Conservation (phyloP, 2,797 vertebrate species). For the Phoeniculus purpureus region DNA sequence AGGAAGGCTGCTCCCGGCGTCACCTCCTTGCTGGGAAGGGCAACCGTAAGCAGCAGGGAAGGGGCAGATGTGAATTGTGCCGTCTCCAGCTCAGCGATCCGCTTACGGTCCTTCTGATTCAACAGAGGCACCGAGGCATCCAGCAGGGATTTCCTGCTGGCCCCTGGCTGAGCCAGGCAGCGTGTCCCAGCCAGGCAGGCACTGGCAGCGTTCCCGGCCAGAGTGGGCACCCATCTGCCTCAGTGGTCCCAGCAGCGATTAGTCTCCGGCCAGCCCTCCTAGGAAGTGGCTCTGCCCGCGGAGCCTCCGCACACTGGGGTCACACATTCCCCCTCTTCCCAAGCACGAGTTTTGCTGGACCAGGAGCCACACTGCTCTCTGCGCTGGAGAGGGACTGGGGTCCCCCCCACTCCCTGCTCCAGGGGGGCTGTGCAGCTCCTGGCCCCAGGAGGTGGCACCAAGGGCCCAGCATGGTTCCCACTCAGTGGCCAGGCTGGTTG, state of each 20-base stretch:
- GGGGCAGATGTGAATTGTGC: background rate
- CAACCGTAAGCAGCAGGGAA: background rate
- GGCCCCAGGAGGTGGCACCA: rapidly evolving
- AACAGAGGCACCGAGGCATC: background rate
- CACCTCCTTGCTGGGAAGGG: background rate
- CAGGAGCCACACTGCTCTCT: rapidly evolving
- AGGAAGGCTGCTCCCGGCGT: background rate
- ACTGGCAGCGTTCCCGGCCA: background rate
- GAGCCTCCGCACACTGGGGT: rapidly evolving
- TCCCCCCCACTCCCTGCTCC: no score
- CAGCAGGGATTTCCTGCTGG: background rate
- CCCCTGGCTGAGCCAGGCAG: background rate
- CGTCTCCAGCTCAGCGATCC: background rate
- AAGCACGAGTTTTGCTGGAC: background rate
- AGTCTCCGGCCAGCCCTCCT: background rate
- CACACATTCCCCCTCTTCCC: background rate
- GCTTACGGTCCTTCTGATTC: background rate
- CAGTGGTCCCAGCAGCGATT: background rate
- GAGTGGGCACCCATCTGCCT: background rate
- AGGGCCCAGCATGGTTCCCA: no score
- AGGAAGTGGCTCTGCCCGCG: background rate
- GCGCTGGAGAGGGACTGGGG: background rate
- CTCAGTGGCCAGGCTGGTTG: background rate
- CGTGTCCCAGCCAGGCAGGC: background rate
- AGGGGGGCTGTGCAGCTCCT: rapidly evolving